phyloP scores from a whole-genome alignment of 2,797 vertebrate species.

The Xenops minutus region DNA sequence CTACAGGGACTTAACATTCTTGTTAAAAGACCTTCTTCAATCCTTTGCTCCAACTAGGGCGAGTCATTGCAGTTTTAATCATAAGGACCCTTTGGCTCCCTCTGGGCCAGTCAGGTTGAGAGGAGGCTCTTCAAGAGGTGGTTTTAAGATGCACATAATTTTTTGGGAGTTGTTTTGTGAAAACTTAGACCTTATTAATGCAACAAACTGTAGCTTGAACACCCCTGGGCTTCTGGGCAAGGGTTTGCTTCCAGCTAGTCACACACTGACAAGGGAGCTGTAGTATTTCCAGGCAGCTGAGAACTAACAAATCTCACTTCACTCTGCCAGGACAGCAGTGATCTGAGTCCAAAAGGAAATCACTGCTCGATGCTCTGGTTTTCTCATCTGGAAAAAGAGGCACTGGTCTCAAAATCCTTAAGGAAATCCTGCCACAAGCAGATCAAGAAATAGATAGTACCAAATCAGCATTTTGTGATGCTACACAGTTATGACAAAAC shows the following conservation, averaged over 20 bases:
- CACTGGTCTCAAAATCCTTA: background rate
- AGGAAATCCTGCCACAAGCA: slow-evolving; percentile 34
- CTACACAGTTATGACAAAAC: background rate
- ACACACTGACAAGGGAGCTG: background rate
- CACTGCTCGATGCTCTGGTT: background rate
- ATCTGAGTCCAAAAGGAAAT: background rate
- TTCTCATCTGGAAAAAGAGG: background rate
- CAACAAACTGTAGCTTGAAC: background rate
- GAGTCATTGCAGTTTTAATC: background rate
- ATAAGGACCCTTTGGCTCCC: background rate
- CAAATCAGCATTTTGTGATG: slow-evolving; percentile 3
- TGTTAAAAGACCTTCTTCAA: background rate
- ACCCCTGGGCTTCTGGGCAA: background rate
- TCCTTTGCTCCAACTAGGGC: background rate
- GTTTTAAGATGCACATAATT: background rate
- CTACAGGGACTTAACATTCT: too few relatives aligned
- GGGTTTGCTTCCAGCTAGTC: background rate
- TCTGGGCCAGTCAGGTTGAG: background rate
- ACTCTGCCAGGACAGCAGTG: background rate
- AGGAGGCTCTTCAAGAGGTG: background rate
- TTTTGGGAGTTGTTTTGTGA: background rate
- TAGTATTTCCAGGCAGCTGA: background rate
- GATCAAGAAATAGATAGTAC: background rate
- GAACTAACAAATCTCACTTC: background rate
- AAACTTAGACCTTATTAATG: background rate